Base-by-base conservation (phyloP, 1,140 invertebrate genomes). In the Oedothorax gibbosus region DNA sequence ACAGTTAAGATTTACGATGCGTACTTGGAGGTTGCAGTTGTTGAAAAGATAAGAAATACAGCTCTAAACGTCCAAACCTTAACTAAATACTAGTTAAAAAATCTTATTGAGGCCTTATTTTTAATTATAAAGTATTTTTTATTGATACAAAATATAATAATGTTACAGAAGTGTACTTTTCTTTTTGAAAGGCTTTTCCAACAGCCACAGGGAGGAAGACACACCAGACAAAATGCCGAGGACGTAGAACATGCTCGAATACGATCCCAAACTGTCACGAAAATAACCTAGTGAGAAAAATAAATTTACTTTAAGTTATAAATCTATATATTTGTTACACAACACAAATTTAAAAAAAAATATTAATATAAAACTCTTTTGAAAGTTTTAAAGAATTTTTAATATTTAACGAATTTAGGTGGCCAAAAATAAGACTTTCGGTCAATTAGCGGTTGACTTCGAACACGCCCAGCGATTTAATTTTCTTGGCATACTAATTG, bases 171-270 rank as follows among this genome's bases (percentile, higher is more conserved):
- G 35, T 35, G 35, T 35, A 71, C 69, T 51, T 71, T 51, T 75
- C n/a, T 50, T 7, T 14, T 75, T 15, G 35, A 81, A 72, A 1
- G 18, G 51, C 10, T 60, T 81, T 49, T 85, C 65, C 35, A 85
- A 49, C 7, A 85, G 7, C 87, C 87, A 87, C 8, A 87, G 57
- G 8, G 87, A 20, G 7, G 85, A 81, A 7, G 72, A 54, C 7
- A 85, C 18, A 7, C 85, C n/a, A 14, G 78, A 76, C 2, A 87
- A 8, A n/a, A 21, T 35, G 2, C 85, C 87, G 7, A 87, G 12
- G 51, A 85, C 65, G 15, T 77, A 72, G 56, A 87, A 87, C 68
- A 87, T 66, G 35, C 77, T 83, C 20, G 80, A 60, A 57, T 87
- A 87, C 4, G 85, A 86, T 18, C 78, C 80, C 2, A 77, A 18